Evolutionary conservation across 2,113 vertebrate species (phyloP), one percentile per base, ranked within the genome.

Genomic region (Potamarius usumacintae): DNA sequence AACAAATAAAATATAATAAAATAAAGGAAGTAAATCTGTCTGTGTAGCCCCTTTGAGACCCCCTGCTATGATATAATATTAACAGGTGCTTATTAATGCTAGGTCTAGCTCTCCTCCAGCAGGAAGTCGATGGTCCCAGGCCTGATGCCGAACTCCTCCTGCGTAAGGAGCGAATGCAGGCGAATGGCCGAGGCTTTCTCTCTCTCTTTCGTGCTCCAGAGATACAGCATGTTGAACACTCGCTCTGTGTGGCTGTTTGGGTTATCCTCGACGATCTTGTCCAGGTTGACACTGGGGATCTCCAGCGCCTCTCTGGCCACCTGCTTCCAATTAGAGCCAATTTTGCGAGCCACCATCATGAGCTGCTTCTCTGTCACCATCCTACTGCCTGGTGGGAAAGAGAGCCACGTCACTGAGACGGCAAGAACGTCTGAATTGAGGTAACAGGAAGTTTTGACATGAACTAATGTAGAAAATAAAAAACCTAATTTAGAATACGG

Each of bases 321-420:
- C 85, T 94, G 90, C 89, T 42, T 94, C 95, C 95, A 96, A 18
- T 87, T 88, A 34, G 0, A 89, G 1, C 94, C 94, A 2, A 96
- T 87, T 4, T 2, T 17, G 34, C 88, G 71, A 20, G 95, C 94
- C 82, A 94, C 91, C 0, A 0, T 77, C 95, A 96, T 95, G 90
- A 96, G 91, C 93, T 96, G 94, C 87, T 88, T 94, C 90, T 95
- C 94, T 0, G 85, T 93, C 63, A 96, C 94, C 50, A 90, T 77
- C 53, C 14, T 0, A 18, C 88, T 57, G 2, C 83, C 94, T 94
- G 86, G 55, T 50, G 3, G 83, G 42, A 27, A 67, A 77, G 60
- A 86, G 0, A 55, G 62, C 12, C 77, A 15, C 12, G 6, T 77
- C 42, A 83, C 7, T 22, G 17, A 83, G 12, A 62, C 1, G 34